Evolutionary conservation across 2,113 vertebrate species (phyloP).

Genomic region (Oncorhynchus mykiss): DNA sequence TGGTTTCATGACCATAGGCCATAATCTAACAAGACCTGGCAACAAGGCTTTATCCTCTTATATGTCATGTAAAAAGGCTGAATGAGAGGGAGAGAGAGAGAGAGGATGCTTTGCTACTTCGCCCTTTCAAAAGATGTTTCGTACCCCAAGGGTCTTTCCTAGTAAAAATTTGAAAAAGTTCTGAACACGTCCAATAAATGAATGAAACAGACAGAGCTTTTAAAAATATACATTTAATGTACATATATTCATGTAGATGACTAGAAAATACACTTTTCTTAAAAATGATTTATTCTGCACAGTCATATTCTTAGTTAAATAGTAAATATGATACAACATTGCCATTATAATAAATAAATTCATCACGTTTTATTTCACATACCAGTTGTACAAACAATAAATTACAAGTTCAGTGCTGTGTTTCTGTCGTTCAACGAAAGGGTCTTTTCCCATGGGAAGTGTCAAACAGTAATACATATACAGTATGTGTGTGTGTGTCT

Average conservation of each 20-base stretch:
- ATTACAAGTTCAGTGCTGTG: constrained; percentile 99
- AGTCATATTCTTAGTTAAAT: constrained; percentile 89
- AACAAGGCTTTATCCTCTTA: no score
- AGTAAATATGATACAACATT: constrained; percentile 91
- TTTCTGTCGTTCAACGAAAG: constrained; percentile 69
- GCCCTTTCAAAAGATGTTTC: no score
- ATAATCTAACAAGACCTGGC: no score
- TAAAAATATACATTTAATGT: constrained; percentile 79
- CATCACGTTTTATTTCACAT: constrained; percentile 90
- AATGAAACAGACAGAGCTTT: constrained; percentile 43
- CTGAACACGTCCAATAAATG: constrained; percentile 7
- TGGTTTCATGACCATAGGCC: no score
- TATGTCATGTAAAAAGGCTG: no score
- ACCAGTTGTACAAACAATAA: constrained; percentile 98
- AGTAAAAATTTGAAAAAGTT: neutral
- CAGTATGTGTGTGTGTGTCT: constrained; percentile 4
- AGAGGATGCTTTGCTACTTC: no score
- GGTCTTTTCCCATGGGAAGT: constrained; percentile 53
- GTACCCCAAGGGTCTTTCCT: no score
- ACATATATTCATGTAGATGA: constrained; percentile 74
- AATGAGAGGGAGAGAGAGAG: no score
- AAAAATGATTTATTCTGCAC: constrained; percentile 70
- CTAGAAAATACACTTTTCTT: constrained; percentile 70
- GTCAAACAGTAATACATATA: constrained; percentile 49
- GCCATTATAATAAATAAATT: constrained; percentile 94